Base-by-base conservation (phyloP, 2,888 invertebrate genomes). In the Cyaniris semiargus region DNA sequence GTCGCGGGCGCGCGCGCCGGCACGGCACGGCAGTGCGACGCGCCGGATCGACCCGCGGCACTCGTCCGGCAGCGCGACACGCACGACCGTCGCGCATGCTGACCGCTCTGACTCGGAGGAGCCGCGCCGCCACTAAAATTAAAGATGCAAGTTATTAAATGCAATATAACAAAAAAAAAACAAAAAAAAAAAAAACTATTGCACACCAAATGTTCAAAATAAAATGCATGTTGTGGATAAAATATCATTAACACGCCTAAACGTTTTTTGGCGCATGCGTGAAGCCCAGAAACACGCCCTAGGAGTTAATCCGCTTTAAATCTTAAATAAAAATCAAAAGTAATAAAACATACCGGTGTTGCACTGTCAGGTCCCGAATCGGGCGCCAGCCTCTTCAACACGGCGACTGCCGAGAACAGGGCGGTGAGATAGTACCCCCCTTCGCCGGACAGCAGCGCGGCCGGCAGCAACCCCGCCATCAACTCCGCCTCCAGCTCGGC, bases 401-500 rank as follows among this genome's bases (percentile, higher is more conserved):
- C 97, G 76, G 98, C 97, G 0, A 99, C 98, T 27, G 99, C 99
- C 77, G 98, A 98, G 86, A 98, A 98, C 76, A 99, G 94, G 0
- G 98, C 97, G 0, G 99, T 98, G 79, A 99, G 95, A 88, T 99
- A 99, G 90, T 99, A 99, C 5, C 98, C 98, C 0, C 98, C 98
- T 88, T 99, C 98, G 3, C 98, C 98, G 0, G 97, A 97, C 75
- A 98, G 94, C 76, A 99, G 91, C 0, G 98, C 98, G 1, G 98
- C 98, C 79, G 99, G 99, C 56, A 99, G 94, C 60, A 99, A 94
- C 3, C 97, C 98, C 95, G 98, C 98, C 98, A 99, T 99, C 87
- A 98, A 97, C 87, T 98, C 98, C 0, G 98, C 98, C 88, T 99
- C 99, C 78, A 99, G 96, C 92, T 99, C 99, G 0, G 98, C 98